Conservation (phyloP, 2,888 invertebrate species). For the Ennomos erosarius region DNA sequence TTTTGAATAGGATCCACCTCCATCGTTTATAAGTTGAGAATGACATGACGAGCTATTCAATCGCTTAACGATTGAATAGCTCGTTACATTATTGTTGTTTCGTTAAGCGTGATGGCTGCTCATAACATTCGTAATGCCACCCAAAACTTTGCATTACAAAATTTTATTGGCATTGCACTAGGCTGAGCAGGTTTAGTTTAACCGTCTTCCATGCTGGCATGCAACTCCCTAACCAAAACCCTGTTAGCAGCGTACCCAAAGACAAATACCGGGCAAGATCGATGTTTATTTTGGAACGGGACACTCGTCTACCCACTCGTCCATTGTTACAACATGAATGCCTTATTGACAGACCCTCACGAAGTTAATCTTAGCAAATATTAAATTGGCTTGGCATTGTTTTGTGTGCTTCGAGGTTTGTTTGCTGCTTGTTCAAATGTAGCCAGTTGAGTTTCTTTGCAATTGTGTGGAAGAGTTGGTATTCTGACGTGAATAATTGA, state of each 20-base stretch:
- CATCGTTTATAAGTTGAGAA: no score
- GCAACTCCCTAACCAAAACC: constrained; percentile 39
- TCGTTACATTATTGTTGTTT: no score
- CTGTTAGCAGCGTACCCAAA: constrained; percentile 59
- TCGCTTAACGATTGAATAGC: no score
- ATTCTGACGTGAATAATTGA: constrained; percentile 8
- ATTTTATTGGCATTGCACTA: no score
- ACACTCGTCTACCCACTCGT: constrained; percentile 58
- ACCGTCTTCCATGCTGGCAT: constrained; percentile 32
- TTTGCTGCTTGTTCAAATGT: constrained; percentile 30
- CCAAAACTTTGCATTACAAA: no score
- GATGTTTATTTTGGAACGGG: constrained; percentile 73
- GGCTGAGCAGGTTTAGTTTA: not conserved
- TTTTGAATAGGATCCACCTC: no score
- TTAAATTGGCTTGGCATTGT: constrained; percentile 64
- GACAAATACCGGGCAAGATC: constrained; percentile 69
- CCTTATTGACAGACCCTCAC: constrained; percentile 61
- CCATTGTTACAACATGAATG: constrained; percentile 61
- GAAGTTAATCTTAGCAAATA: constrained; percentile 67
- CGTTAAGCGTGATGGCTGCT: no score
- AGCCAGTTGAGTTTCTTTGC: constrained; percentile 29
- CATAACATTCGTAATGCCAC: no score
- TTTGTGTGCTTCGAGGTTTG: constrained; percentile 38
- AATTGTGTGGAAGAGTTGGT: constrained; percentile 16
- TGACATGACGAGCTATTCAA: no score